phyloP scores from a whole-genome alignment of 2,797 vertebrate genomes.

The Lagorchestes hirsutus region DNA sequence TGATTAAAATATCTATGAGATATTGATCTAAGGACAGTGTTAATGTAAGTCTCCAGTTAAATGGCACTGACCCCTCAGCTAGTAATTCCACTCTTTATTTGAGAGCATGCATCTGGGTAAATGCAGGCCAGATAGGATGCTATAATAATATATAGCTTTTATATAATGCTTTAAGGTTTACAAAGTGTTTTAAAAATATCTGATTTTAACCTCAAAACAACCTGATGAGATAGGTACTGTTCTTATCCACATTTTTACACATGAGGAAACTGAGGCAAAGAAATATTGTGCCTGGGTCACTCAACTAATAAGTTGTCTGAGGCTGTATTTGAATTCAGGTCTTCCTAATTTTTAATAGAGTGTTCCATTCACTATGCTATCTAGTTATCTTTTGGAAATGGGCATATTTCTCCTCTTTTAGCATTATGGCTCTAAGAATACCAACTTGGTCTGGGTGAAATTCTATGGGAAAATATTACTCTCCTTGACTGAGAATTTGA shows the following conservation, averaged over 20 bases:
- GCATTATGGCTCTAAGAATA: slow-evolving; percentile 46
- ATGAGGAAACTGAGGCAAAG: not conserved
- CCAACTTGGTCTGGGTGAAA: not conserved
- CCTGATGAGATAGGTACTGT: not conserved
- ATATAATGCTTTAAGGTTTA: not conserved
- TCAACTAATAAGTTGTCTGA: not conserved
- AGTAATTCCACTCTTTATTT: not conserved
- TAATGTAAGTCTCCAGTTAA: not conserved
- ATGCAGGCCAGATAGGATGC: not conserved
- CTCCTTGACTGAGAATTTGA: slow-evolving; percentile 39
- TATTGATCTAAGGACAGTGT: not conserved
- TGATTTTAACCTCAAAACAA: not conserved
- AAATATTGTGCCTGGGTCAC: not conserved
- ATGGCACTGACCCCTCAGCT: not conserved
- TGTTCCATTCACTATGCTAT: not conserved
- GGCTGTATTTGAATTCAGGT: not conserved
- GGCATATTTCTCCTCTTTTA: not conserved
- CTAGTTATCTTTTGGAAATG: not conserved
- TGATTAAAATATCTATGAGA: not conserved
- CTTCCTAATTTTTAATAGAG: not conserved
- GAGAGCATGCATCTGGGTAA: not conserved
- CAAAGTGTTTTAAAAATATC: not conserved
- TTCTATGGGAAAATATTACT: slow-evolving; percentile 47
- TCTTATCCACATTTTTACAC: not conserved
- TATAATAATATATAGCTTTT: not conserved